Percentiles rank a stretch among this genome's conserved stretches.
Conservation (phyloP, 2,888 invertebrate species). For the Hirtodrosophila duncani region DNA sequence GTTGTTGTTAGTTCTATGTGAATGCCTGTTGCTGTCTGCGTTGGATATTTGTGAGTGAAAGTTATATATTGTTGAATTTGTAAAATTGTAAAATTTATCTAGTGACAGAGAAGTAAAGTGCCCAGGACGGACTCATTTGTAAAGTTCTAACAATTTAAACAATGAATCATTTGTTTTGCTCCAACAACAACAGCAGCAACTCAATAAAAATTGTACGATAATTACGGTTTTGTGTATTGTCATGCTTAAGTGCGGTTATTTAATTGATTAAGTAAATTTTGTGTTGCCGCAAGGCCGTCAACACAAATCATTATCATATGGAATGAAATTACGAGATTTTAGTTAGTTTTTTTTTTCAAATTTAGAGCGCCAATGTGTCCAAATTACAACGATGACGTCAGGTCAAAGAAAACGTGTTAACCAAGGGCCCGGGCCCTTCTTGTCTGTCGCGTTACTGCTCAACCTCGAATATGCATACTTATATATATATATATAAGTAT, state of each 20-base stretch:
- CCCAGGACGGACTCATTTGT: no score
- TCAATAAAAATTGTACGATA: constrained; percentile 26
- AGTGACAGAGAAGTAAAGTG: no score
- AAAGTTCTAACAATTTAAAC: no score
- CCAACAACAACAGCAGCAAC: constrained; percentile 6
- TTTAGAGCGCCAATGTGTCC: not conserved
- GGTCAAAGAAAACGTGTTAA: constrained; percentile 7
- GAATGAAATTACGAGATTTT: constrained; percentile 3
- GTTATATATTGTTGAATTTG: constrained; percentile 3
- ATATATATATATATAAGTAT: not conserved
- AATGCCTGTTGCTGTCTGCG: constrained; percentile 20
- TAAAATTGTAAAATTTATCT: constrained; percentile 26
- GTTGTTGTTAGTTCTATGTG: constrained; percentile 11
- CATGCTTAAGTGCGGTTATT: constrained; percentile 51
- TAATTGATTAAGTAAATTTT: constrained; percentile 45
- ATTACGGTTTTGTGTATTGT: constrained; percentile 44
- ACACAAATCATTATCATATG: constrained; percentile 18
- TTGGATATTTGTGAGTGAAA: constrained; percentile 19
- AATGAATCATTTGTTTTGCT: no score
- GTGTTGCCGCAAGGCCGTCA: constrained; percentile 24
- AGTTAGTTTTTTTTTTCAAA: not conserved
- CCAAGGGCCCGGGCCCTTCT: not conserved
- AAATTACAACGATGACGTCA: constrained; percentile 29
- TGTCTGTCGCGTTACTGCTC: no score
- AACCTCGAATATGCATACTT: constrained; percentile 2